These are phyloP conservation scores for Luscinia megarhynchos DNA, from an alignment of 2,797 vertebrate species.

Conservation along the genomic window DNA sequence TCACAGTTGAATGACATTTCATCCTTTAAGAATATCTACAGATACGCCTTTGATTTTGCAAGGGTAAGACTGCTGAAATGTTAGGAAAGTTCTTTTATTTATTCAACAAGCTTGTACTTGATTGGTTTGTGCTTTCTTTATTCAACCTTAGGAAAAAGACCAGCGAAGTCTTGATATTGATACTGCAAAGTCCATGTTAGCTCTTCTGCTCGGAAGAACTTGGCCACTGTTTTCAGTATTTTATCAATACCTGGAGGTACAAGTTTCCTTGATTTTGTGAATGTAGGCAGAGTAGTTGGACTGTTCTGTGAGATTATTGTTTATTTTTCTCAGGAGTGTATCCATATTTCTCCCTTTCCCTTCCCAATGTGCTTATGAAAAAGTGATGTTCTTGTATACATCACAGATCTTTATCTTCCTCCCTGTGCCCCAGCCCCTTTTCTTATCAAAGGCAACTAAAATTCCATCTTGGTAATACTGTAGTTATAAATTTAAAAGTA, in stretches of 20 bases:
- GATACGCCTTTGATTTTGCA: conserved; percentile 98
- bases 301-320: background rate
- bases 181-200: conserved; percentile 95
- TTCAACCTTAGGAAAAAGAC: conserved; percentile 88
- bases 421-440: background rate
- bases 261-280: conserved; percentile 22
- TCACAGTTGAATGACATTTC: conserved; percentile 89
- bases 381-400: background rate
- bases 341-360: background rate
- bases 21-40: conserved; percentile 95
- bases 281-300: background rate
- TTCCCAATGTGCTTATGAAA: background rate
- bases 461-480: background rate
- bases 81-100: background rate
- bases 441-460: background rate
- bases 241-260: conserved; percentile 94
- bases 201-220: conserved; percentile 90
- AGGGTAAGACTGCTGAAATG: conserved; percentile 82
- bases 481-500: background rate
- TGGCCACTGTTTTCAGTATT: conserved; percentile 96
- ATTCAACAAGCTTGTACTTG: background rate
- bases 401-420: background rate
- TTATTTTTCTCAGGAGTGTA: background rate
- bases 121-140: conserved; percentile 19
- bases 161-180: conserved; percentile 97